phyloP scores from a whole-genome alignment of 1,140 invertebrate species.

The Manduca sexta region DNA sequence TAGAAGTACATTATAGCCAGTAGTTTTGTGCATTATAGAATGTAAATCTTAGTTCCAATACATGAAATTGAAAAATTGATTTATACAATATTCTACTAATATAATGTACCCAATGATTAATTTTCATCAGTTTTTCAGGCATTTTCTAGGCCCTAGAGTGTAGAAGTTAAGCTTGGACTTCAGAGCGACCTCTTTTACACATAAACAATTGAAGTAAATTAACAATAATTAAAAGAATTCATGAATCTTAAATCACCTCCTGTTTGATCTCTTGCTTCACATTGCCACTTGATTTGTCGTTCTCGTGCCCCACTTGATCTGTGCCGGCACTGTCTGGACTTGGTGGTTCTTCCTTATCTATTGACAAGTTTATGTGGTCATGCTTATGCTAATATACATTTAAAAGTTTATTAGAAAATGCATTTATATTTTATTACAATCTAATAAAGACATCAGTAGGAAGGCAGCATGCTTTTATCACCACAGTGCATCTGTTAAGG shows the following conservation, averaged over 20 bases:
- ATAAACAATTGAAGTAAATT: too few species aligned
- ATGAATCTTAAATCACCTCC: constrained; percentile 31
- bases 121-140: too few species aligned
- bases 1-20: too few species aligned
- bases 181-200: too few species aligned
- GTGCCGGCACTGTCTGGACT: constrained; percentile 37
- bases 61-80: too few species aligned
- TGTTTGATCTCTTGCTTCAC: constrained; percentile 42
- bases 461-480: constrained; percentile 59
- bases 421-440: not conserved
- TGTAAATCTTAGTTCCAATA: too few species aligned
- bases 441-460: constrained; percentile 34
- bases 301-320: constrained; percentile 22
- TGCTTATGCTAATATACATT: not conserved
- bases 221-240: not conserved
- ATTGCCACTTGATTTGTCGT: constrained; percentile 27
- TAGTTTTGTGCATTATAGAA: too few species aligned
- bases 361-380: constrained; percentile 15
- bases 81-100: too few species aligned
- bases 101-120: too few species aligned
- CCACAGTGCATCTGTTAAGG: constrained; percentile 29
- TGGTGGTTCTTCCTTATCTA: constrained; percentile 47
- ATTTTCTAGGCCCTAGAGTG: too few species aligned
- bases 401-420: constrained; percentile 1
- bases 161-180: too few species aligned